Conservation (phyloP, 2,113 vertebrate genomes). For the Cololabis saira region DNA sequence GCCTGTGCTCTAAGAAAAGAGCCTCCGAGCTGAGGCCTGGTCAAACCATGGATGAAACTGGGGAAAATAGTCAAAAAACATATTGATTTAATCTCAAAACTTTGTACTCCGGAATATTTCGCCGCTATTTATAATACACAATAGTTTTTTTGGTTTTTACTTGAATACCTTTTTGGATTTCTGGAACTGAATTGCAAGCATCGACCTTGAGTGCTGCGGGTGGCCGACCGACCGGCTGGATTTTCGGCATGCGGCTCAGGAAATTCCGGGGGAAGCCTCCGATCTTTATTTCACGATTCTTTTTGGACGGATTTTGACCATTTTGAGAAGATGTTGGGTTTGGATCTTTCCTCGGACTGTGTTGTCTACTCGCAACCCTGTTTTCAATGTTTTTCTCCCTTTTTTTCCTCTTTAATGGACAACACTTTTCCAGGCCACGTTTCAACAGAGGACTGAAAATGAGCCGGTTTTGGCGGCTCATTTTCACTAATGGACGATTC, state of each 20-base stretch:
- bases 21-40: constrained; percentile 82
- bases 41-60: constrained; percentile 42
- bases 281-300: constrained; percentile 8
- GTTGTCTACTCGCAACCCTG: neutral
- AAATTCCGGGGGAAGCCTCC: constrained; percentile 79
- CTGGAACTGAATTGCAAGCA: constrained; percentile 75
- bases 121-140: constrained; percentile 1
- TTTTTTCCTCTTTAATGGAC: constrained; percentile 13
- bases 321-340: neutral
- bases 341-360: neutral
- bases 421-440: constrained; percentile 48
- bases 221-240: constrained; percentile 33
- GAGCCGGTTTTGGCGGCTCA: constrained; percentile 51
- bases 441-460: constrained; percentile 23
- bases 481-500: neutral
- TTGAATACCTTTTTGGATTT: constrained; percentile 47
- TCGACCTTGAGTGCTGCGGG: constrained; percentile 70
- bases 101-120: constrained; percentile 29
- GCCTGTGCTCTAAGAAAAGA: constrained; percentile 83
- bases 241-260: constrained; percentile 58
- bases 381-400: constrained; percentile 4
- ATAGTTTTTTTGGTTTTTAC: constrained; percentile 11
- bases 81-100: constrained; percentile 27
- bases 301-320: neutral
- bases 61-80: constrained; percentile 33